These are phyloP conservation scores for Motacilla alba DNA, from an alignment of 2,113 vertebrate species.

Conservation along the genomic window DNA sequence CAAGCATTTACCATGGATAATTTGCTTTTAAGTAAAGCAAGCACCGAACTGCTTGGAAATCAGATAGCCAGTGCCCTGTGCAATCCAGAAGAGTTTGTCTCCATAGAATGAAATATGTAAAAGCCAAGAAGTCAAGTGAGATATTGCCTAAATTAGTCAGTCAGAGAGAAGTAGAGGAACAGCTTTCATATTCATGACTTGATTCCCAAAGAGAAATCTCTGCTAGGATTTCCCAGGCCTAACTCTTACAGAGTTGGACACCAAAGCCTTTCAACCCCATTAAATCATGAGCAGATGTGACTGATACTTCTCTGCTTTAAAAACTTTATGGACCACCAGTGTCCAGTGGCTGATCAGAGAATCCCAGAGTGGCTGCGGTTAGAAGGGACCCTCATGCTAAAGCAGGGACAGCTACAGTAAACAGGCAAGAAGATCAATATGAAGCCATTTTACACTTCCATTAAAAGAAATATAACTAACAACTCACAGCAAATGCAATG, in stretches of 20 bases:
- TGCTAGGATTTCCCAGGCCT: neutral
- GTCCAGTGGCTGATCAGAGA: neutral
- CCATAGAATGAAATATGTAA: neutral
- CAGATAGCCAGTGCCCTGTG: neutral
- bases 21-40: neutral
- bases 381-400: neutral
- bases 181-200: neutral
- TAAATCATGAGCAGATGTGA: neutral
- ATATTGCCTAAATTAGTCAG: neutral
- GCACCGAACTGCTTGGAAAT: neutral
- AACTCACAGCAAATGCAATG: neutral
- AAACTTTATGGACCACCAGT: neutral
- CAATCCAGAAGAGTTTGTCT: neutral
- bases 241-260: neutral
- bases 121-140: neutral
- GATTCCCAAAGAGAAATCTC: neutral
- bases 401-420: neutral
- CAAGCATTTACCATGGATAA: neutral
- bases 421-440: neutral
- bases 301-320: neutral
- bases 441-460: neutral
- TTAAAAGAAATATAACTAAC: neutral
- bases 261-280: neutral
- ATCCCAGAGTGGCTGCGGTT: neutral
- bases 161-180: neutral